Base-by-base conservation (phyloP, 2,888 invertebrate species). In the Pseudanteris insignis region DNA sequence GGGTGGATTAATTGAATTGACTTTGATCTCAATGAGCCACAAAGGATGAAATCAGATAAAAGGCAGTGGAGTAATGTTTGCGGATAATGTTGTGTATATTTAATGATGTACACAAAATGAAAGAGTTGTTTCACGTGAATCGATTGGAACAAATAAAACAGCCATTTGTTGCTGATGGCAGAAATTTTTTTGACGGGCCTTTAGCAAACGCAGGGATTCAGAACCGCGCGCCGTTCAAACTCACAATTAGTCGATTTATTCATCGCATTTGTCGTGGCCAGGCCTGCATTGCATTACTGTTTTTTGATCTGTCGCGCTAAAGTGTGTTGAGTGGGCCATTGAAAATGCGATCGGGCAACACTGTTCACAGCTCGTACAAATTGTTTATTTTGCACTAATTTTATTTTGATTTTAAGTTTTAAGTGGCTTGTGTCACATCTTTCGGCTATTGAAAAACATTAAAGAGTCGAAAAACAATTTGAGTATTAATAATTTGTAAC, bases 1-100 rank as follows among this genome's bases (percentile, higher is more conserved):
- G 41, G 28, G 9, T 40, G 24, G 25, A 41, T 15, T 55, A 55
- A 55, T 55, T 40, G 41, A 55, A 47, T 55, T 54, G 33, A 47
- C 47, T 40, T 59, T 58, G 26, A 26, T 26, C 26, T 26, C 26
- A 26, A 9, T 26, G 8, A 26, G n/a, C n/a, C 8, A 5, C 14
- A 9, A 21, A 21, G 7, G 21, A 21, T 3, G 21, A 7, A 21
- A 21, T 21, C 4, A 21, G 21, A 21, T 21, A 21, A 3, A 7
- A 7, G 21, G 26, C n/a, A 26, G 26, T n/a, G 26, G n/a, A 26
- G 26, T 26, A 26, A 26, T 26, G 26, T 9, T 28, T 25, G 40
- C 26, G 47, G 36, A 55, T 55, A 29, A 33, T 25, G 37, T 54
- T 46, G 46, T n/a, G n/a, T n/a, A 46, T 44, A 46, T 46, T 46